Conservation (phyloP, 2,888 invertebrate species). For the Tachina lurida region DNA sequence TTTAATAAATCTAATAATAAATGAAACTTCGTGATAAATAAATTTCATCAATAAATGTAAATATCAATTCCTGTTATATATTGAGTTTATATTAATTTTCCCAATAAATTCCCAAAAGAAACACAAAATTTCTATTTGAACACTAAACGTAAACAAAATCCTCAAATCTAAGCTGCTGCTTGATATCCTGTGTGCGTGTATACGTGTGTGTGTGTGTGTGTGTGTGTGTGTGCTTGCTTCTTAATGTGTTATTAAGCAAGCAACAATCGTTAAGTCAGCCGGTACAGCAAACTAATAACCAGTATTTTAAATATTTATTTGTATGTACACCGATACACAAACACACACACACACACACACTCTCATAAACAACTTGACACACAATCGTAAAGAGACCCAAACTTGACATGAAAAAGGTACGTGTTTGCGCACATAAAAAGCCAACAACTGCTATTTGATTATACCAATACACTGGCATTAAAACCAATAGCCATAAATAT, state of each 20-base stretch:
- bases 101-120: not conserved
- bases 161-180: not conserved
- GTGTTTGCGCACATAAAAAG: not conserved
- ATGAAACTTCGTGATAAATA: not conserved
- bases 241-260: not conserved
- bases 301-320: slow-evolving; percentile 35
- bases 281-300: not conserved
- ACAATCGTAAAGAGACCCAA: not conserved
- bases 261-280: not conserved
- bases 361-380: not conserved
- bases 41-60: not conserved
- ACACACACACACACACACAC: too few species aligned
- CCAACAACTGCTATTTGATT: slow-evolving; percentile 32
- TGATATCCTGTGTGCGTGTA: not conserved
- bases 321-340: too few species aligned
- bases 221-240: not conserved
- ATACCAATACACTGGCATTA: not conserved
- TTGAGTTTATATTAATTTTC: slow-evolving; percentile 5
- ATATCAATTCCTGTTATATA: slow-evolving; percentile 1
- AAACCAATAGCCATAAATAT: slow-evolving; percentile 1
- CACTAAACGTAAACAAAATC: not conserved
- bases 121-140: not conserved
- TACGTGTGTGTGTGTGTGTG: not conserved
- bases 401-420: slow-evolving; percentile 30
- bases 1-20: not conserved